phyloP scores from a whole-genome alignment of 2,113 vertebrate genomes.

The Tauraco erythrolophus region DNA sequence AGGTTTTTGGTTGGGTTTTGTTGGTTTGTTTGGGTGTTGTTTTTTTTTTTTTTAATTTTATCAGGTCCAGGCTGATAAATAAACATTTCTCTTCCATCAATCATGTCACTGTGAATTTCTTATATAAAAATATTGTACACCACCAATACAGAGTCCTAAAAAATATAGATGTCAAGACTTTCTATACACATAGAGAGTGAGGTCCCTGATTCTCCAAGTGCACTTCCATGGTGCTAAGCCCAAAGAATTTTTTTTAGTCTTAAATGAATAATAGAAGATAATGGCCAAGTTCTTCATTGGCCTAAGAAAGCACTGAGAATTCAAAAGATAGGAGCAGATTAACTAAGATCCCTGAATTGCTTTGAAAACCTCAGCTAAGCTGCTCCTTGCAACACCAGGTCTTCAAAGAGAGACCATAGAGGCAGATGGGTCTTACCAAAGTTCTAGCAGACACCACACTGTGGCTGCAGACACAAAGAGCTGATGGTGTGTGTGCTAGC shows the following conservation, averaged over 20 bases:
- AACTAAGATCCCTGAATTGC: neutral
- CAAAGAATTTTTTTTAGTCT: neutral
- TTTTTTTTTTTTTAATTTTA: neutral
- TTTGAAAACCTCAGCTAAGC: neutral
- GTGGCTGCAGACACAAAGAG: neutral
- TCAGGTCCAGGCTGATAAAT: neutral
- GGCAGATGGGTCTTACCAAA: neutral
- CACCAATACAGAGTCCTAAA: neutral
- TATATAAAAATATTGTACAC: neutral
- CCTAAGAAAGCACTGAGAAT: neutral
- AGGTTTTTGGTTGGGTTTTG: neutral
- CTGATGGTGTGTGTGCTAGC: neutral
- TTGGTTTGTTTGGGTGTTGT: too few species aligned
- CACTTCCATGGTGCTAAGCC: neutral
- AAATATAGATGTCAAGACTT: neutral
- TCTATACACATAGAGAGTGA: neutral
- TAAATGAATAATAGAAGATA: neutral
- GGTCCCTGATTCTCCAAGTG: neutral
- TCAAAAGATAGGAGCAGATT: neutral
- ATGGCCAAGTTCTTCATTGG: neutral
- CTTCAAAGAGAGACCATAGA: neutral
- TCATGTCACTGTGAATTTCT: neutral
- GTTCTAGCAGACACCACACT: neutral
- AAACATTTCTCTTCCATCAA: neutral
- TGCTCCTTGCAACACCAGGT: neutral